Percentiles rank a stretch among this genome's conserved stretches.
phyloP scores from a whole-genome alignment of 2,113 vertebrate genomes.

The Microtus oregoni region DNA sequence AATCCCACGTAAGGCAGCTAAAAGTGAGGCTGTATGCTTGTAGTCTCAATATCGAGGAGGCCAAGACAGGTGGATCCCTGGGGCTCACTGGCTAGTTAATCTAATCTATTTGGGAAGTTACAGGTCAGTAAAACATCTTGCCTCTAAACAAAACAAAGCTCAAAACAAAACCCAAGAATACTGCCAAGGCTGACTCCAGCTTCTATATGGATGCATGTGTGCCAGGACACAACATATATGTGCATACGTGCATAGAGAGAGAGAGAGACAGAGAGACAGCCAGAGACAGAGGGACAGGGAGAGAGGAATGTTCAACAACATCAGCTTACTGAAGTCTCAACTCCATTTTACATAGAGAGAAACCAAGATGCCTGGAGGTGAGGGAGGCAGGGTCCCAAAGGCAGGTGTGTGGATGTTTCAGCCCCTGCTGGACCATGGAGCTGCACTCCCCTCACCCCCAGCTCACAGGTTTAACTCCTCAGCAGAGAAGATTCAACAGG shows the following conservation, averaged over 20 bases:
- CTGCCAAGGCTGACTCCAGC: background rate
- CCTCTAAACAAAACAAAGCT: background rate
- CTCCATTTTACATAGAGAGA: background rate
- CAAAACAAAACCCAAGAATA: background rate
- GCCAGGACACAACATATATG: background rate
- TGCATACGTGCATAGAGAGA: background rate
- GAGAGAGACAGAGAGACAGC: background rate
- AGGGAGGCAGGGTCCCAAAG: too few relatives aligned
- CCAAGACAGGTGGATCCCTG: background rate
- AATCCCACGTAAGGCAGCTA: background rate
- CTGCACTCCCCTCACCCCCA: background rate
- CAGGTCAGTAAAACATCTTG: background rate
- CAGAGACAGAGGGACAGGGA: background rate
- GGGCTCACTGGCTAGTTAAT: background rate
- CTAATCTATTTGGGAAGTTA: background rate
- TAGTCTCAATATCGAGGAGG: background rate
- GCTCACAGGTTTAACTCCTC: background rate
- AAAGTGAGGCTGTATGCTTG: background rate
- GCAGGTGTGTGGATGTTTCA: fast-evolving
- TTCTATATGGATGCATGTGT: background rate
- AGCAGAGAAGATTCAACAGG: too few relatives aligned
- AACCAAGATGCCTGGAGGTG: background rate
- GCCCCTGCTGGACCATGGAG: background rate
- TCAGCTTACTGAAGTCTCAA: background rate
- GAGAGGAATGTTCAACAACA: background rate